Base-by-base conservation (phyloP, 2,888 invertebrate genomes). In the Smittia sp. region DNA sequence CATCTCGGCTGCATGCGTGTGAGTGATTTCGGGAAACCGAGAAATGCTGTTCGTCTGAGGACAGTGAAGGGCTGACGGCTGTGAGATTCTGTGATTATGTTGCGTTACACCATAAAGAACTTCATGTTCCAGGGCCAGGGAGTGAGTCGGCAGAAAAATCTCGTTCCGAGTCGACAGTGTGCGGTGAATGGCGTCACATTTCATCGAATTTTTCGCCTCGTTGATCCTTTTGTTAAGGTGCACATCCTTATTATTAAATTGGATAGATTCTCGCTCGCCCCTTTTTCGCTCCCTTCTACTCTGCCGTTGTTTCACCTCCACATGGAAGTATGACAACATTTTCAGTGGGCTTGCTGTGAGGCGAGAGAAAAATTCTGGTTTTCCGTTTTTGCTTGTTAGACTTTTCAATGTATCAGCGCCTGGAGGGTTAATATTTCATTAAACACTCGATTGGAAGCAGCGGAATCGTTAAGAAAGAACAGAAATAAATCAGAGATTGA, bases 181-280 rank as follows among this genome's bases (percentile, higher is more conserved):
- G 73, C 52, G 73, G 73, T 73, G 65, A 65, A 73, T 74, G 78
- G 80, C 83, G 83, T 83, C 82, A 82, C 83, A 83, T 83, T 83
- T 84, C 83, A 84, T 83, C 83, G 83, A 83, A 83, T 84, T 83
- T 83, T 81, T 82, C 81, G 82, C 81, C 78, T 80, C 80, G 79
- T 77, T 81, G 81, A 78, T 77, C 79, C 81, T 80, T 83, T 84
- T 84, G 83, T 83, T 75, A 74, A 74, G 74, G 75, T 75, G 73
- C 73, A 73, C 73, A 73, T 72, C 72, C 72, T 72, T 72, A 72
- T 72, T 72, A 72, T 63, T 41, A 73, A 65, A 73, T 73, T 73
- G 73, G 73, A 73, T 65, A 65, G 63, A 73, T 73, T 65, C 62
- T 58, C 18, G 18, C 15, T 65, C 73, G 65, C 38, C 72, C 72